A percentile compares a stretch with the other conserved stretches of the same genome.
Evolutionary conservation across 2,797 vertebrate species (phyloP).

Genomic region (Pipistrellus pipistrellus): DNA sequence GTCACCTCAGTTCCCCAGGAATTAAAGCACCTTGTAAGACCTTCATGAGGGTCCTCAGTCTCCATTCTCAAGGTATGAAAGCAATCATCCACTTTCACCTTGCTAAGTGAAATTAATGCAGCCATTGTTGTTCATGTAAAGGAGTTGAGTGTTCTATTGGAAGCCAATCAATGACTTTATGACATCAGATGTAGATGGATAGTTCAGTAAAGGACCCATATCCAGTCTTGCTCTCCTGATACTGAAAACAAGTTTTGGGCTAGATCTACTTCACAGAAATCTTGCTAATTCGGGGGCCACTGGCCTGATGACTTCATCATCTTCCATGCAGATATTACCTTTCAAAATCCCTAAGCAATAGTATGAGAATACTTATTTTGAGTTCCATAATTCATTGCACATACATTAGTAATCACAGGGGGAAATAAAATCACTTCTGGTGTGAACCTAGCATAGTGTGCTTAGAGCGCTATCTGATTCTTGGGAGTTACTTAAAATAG

Average conservation of each 20-base stretch:
- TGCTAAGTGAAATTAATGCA: slow-evolving; percentile 1
- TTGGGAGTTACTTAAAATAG: slow-evolving; percentile 27
- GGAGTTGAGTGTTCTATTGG: not conserved
- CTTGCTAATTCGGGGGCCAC: slow-evolving; percentile 39
- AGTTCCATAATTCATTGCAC: slow-evolving; percentile 34
- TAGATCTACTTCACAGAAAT: slow-evolving; percentile 44
- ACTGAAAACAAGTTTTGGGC: slow-evolving; percentile 64
- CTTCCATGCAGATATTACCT: slow-evolving; percentile 47
- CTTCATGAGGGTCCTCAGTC: not conserved
- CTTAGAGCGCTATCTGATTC: slow-evolving; percentile 23
- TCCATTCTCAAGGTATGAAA: not conserved
- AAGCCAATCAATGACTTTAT: not conserved
- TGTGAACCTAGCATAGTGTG: not conserved
- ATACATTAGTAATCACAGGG: not conserved
- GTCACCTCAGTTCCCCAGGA: not conserved
- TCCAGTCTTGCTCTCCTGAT: not conserved
- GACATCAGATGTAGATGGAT: not conserved
- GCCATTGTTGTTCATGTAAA: not conserved
- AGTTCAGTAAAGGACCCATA: not conserved
- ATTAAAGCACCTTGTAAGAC: not conserved
- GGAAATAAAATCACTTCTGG: slow-evolving; percentile 1
- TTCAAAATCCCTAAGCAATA: slow-evolving; percentile 52
- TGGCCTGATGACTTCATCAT: slow-evolving; percentile 63
- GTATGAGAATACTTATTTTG: not conserved
- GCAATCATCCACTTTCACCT: not conserved